Base-by-base conservation (phyloP, 2,113 vertebrate genomes). In the Chloebia gouldiae region DNA sequence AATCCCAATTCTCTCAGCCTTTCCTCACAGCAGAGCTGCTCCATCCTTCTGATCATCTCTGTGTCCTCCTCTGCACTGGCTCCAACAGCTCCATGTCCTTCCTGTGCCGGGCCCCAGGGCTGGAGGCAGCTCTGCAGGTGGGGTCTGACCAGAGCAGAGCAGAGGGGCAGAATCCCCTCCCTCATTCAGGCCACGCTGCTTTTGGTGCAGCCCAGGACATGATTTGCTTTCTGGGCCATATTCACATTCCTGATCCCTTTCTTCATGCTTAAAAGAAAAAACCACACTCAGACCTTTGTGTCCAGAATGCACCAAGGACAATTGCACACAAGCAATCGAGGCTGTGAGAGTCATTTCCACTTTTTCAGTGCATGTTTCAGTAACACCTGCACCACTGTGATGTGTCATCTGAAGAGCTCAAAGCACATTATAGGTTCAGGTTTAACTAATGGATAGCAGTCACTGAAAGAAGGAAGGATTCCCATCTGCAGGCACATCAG, bases 251-350 rank as follows among this genome's bases (percentile, higher is more conserved):
- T 71, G 35, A 83, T 45, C 17, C 28, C n/a, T 9, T 25, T 53
- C 20, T 68, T 51, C 7, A 5, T 24, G 37, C n/a, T 37, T 57
- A 7, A 87, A 80, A 22, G 8, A n/a, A 56, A 73, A 51, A 23
- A 1, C 0, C 20, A 61, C 7, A 12, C 33, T 79, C 44, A 68
- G 57, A 37, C 2, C 13, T 71, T 45, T 50, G 44, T 30, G 18
- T 86, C 44, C 53, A 64, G 35, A 47, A 76, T 24, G 14, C 2
- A 4, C 53, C 1, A 3, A 56, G 68, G 40, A 80, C 47, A 88
- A 82, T 16, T 44, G 27, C 37, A 30, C 13, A 15, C 7, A 20
- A n/a, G 45, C 22, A n/a, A 3, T n/a, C 0, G 0, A 60, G 45
- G n/a, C 42, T 8, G 5, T 13, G 39, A 63, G 15, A 78, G 27